These are phyloP conservation scores for Synanthedon formicaeformis DNA, from an alignment of 2,888 invertebrate genomes.

Conservation along the genomic window DNA sequence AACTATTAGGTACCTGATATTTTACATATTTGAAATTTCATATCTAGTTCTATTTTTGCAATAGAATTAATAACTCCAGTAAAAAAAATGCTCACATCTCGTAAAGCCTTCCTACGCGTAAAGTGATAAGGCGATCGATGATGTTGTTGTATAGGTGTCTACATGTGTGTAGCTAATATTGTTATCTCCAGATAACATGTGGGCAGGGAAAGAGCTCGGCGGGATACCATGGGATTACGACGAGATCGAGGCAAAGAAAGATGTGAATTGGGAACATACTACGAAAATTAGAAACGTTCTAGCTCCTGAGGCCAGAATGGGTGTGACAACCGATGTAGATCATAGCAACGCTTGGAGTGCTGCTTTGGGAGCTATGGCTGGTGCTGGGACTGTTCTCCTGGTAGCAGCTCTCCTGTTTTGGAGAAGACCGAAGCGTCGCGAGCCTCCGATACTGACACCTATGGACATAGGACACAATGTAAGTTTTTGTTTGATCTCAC, in stretches of 20 bases:
- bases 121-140: slow-evolving; percentile 37
- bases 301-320: slow-evolving; percentile 30
- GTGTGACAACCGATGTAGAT: slow-evolving; percentile 15
- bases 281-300: slow-evolving; percentile 6
- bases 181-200: slow-evolving; percentile 64
- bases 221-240: slow-evolving; percentile 36
- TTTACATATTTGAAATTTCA: too few relatives aligned
- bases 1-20: too few relatives aligned
- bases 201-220: slow-evolving; percentile 36
- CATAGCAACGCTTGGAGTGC: slow-evolving; percentile 49
- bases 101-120: too few relatives aligned
- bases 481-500: slow-evolving; percentile 18
- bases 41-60: too few relatives aligned
- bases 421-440: slow-evolving; percentile 37
- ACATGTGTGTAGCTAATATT: slow-evolving; percentile 35
- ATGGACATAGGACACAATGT: slow-evolving; percentile 53
- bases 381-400: slow-evolving; percentile 48
- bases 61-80: too few relatives aligned
- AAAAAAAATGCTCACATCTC: too few relatives aligned
- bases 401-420: slow-evolving; percentile 45
- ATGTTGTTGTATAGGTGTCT: slow-evolving; percentile 11
- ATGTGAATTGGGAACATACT: slow-evolving; percentile 15
- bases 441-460: slow-evolving; percentile 40
- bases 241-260: slow-evolving; percentile 15
- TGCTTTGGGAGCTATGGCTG: slow-evolving; percentile 44